Percentiles rank a stretch among this genome's conserved stretches.
These are phyloP conservation scores for Pygoscelis adeliae DNA, from an alignment of 2,113 vertebrate genomes.

Conservation along the genomic window DNA sequence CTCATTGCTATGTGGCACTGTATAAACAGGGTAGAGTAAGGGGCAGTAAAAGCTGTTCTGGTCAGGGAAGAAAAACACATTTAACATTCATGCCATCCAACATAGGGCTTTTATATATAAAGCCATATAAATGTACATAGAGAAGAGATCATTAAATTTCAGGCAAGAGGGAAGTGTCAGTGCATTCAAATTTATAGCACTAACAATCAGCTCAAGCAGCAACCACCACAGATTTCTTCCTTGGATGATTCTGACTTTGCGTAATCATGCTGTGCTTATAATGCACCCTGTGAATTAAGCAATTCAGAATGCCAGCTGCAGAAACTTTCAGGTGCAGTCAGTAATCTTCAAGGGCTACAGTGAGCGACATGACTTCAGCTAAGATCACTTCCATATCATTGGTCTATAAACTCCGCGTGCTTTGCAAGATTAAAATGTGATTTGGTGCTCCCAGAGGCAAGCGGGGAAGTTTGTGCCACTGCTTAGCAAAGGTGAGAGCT, in stretches of 20 bases:
- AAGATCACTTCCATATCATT: neutral
- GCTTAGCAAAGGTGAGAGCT: neutral
- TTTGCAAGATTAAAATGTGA: neutral
- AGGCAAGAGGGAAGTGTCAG: neutral
- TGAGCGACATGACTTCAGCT: fast-evolving
- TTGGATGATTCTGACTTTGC: neutral
- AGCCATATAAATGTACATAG: neutral
- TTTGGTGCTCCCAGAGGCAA: neutral
- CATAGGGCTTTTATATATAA: neutral
- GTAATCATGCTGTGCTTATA: neutral
- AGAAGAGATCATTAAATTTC: neutral
- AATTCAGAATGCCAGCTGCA: neutral
- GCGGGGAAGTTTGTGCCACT: neutral
- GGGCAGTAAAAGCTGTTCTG: neutral
- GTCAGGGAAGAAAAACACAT: neutral
- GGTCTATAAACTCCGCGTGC: neutral
- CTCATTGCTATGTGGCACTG: neutral
- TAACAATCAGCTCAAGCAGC: neutral
- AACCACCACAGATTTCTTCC: neutral
- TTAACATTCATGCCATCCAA: neutral
- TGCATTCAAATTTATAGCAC: neutral
- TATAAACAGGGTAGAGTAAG: neutral
- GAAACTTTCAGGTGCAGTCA: neutral
- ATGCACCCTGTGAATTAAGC: neutral
- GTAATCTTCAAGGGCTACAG: neutral